Base-by-base conservation (phyloP, 2,888 invertebrate genomes). In the Argyra leucocephala region DNA sequence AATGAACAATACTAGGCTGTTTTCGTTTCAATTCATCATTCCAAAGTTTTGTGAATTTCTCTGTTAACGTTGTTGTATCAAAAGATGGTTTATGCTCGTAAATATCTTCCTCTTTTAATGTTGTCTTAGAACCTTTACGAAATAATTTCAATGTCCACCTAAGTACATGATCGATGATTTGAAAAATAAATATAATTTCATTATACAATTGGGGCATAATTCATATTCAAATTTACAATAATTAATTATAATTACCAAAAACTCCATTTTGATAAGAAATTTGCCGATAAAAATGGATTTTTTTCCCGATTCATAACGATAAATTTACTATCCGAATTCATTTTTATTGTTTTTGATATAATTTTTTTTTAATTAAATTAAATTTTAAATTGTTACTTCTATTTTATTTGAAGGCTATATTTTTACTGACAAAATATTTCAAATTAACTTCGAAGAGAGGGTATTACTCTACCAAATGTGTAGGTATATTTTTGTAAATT, bases 241-340 rank as follows among this genome's bases (percentile, higher is more conserved):
- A 26, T 63, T 22, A 18, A 37, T n/a, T n/a, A 37, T 10, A 26
- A 37, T 81, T 80, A 90, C 89, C 86, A 84, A 77, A 85, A 89
- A 65, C 84, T 83, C 72, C 86, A 78, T 71, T 85, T 82, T 0
- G 89, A 88, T 6, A 89, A 69, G 24, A 83, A 73, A 74, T 85
- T 88, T 0, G 88, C 86, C 1, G 75, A 83, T 71, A 86, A 84
- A 69, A 85, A 80, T 0, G 89, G 89, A 80, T 89, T 88, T 67
- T 76, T 72, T 57, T 72, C 76, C 74, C 71, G 82, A 78, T 72
- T 71, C 21, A 65, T 66, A 66, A 18, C 18, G 18, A 15, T 9
- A 48, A 18, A 48, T 18, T 18, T 18, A 48, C 18, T 48, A 48
- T 18, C 18, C 18, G n/a, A n/a, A n/a, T 48, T 48, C 48, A 48